Evolutionary conservation across 2,113 vertebrate species (phyloP).

Genomic region (Spheniscus mendiculus): DNA sequence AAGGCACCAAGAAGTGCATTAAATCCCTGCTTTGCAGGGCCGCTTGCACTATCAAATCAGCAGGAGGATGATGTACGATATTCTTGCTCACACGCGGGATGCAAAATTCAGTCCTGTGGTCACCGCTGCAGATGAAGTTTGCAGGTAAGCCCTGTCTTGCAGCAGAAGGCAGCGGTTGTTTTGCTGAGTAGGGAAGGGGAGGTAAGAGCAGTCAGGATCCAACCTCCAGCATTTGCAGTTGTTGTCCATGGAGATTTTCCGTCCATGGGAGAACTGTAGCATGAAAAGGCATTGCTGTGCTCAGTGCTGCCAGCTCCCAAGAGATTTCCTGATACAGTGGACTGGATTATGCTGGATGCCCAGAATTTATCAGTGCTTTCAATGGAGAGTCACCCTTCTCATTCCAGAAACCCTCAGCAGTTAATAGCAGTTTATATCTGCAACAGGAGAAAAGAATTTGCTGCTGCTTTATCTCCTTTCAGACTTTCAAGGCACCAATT

Average conservation of each 20-base stretch:
- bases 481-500: not conserved
- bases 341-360: not conserved
- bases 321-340: not conserved
- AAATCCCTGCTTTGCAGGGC: not conserved
- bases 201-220: not conserved
- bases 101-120: not conserved
- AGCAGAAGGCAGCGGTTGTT: not conserved
- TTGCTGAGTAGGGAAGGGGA: not conserved
- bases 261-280: not conserved
- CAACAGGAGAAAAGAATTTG: not conserved
- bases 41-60: not conserved
- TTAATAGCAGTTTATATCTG: not conserved
- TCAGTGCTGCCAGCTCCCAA: not conserved
- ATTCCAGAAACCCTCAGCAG: not conserved
- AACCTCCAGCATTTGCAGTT: not conserved
- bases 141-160: not conserved
- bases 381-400: not conserved
- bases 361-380: not conserved
- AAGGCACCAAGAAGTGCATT: not conserved
- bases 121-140: not conserved
- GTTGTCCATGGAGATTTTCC: not conserved
- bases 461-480: conserved; percentile 3
- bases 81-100: not conserved
- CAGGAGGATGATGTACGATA: not conserved
- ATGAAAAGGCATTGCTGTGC: not conserved